These are phyloP conservation scores for Lepeophtheirus salmonis DNA, from an alignment of 1,140 invertebrate genomes.

Conservation along the genomic window DNA sequence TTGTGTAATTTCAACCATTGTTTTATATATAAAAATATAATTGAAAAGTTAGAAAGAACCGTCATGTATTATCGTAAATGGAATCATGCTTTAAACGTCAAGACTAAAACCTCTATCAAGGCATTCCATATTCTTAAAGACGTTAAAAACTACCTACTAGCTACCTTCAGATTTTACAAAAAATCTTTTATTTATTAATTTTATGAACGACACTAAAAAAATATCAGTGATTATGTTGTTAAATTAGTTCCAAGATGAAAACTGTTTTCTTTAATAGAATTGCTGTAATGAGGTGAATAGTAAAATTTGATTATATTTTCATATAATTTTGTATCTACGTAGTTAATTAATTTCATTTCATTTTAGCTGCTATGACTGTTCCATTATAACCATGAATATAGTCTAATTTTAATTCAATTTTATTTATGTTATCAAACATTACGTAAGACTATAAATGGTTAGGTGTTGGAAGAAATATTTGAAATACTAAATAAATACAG, in stretches of 20 bases:
- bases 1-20: conserved; percentile 62
- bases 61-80: conserved; percentile 88
- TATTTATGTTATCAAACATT: conserved; percentile 72
- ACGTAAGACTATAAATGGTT: conserved; percentile 67
- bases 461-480: conserved; percentile 62
- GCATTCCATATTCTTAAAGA: conserved; percentile 73
- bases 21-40: conserved; percentile 55
- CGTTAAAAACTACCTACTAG: conserved; percentile 34
- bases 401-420: conserved; percentile 44
- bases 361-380: too few species aligned
- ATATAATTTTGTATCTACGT: too few species aligned
- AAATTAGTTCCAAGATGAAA: conserved; percentile 69
- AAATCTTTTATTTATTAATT: conserved; percentile 81
- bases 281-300: conserved; percentile 66
- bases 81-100: conserved; percentile 67
- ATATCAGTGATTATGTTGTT: conserved; percentile 26
- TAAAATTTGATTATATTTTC: too few species aligned
- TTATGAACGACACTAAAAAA: conserved; percentile 77
- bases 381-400: too few species aligned
- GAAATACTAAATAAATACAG: not conserved
- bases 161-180: conserved; percentile 80
- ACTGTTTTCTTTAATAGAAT: conserved; percentile 78
- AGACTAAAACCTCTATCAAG: conserved; percentile 85
- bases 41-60: conserved; percentile 51
- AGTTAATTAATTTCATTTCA: too few species aligned